A percentile compares a stretch with the other conserved stretches of the same genome.
phyloP scores from a whole-genome alignment of 2,888 invertebrate species.

The Himalopsyche tibetana region DNA sequence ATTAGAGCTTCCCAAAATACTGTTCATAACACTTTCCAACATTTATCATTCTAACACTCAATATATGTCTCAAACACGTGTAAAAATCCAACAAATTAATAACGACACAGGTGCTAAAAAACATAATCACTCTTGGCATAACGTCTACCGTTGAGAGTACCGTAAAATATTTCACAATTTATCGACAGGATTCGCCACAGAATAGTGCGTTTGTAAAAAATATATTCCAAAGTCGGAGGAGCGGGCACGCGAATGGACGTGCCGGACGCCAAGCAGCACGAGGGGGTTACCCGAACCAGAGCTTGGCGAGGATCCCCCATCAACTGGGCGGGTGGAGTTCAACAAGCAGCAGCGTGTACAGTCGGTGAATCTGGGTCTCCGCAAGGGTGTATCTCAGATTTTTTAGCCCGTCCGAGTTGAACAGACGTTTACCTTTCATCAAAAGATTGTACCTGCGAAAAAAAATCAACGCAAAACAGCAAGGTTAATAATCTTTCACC shows the following conservation, averaged over 20 bases:
- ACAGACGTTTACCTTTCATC: slow-evolving; percentile 88
- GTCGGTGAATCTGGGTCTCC: slow-evolving; percentile 81
- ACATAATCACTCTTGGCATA: background rate
- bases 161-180: background rate
- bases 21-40: background rate
- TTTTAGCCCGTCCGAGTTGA: slow-evolving; percentile 90
- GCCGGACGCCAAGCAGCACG: background rate
- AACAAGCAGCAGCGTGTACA: slow-evolving; percentile 90
- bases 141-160: too few relatives aligned
- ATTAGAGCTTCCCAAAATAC: background rate
- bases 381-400: slow-evolving; percentile 87
- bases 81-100: background rate
- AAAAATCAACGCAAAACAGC: background rate
- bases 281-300: slow-evolving; percentile 74
- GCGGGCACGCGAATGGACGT: too few relatives aligned
- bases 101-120: background rate
- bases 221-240: background rate
- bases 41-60: background rate
- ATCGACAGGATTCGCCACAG: background rate
- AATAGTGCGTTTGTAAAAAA: background rate
- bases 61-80: background rate
- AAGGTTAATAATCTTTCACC: too few relatives aligned
- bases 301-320: slow-evolving; percentile 80
- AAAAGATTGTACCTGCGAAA: slow-evolving; percentile 87
- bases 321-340: slow-evolving; percentile 85